A percentile compares a stretch with the other conserved stretches of the same genome.
phyloP scores from a whole-genome alignment of 2,113 vertebrate genomes.

The Dicentrarchus labrax region DNA sequence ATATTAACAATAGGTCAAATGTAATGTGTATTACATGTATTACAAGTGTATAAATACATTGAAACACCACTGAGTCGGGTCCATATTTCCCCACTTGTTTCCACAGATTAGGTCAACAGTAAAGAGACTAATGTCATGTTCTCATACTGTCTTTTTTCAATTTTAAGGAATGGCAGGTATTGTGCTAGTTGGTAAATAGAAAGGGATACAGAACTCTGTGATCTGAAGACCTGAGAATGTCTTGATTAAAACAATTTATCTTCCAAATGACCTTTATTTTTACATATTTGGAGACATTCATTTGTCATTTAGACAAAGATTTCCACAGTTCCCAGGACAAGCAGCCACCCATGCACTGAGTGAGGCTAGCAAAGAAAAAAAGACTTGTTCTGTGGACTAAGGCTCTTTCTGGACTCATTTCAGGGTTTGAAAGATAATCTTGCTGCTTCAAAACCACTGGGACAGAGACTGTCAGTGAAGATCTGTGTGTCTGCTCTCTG shows the following conservation, averaged over 20 bases:
- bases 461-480: conserved; percentile 45
- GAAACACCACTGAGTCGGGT: too few relatives aligned
- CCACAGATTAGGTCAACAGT: too few relatives aligned
- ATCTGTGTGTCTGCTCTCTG: conserved; percentile 42
- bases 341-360: conserved; percentile 10
- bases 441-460: conserved; percentile 15
- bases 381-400: neutral
- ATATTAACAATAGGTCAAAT: neutral
- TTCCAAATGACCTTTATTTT: neutral
- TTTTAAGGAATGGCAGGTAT: too few relatives aligned
- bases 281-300: neutral
- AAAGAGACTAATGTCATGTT: neutral
- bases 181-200: too few relatives aligned
- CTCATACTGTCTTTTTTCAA: too few relatives aligned
- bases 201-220: too few relatives aligned
- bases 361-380: neutral
- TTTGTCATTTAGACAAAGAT: neutral
- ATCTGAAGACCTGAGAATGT: too few relatives aligned
- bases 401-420: conserved; percentile 19
- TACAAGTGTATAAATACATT: too few relatives aligned
- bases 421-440: conserved; percentile 41
- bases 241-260: too few relatives aligned
- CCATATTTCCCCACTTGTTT: too few relatives aligned
- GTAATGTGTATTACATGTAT: too few relatives aligned
- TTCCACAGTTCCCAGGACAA: neutral